A percentile compares a stretch with the other conserved stretches of the same genome.
These are phyloP conservation scores for Eupithecia insigniata DNA, from an alignment of 2,888 invertebrate genomes.

Conservation along the genomic window DNA sequence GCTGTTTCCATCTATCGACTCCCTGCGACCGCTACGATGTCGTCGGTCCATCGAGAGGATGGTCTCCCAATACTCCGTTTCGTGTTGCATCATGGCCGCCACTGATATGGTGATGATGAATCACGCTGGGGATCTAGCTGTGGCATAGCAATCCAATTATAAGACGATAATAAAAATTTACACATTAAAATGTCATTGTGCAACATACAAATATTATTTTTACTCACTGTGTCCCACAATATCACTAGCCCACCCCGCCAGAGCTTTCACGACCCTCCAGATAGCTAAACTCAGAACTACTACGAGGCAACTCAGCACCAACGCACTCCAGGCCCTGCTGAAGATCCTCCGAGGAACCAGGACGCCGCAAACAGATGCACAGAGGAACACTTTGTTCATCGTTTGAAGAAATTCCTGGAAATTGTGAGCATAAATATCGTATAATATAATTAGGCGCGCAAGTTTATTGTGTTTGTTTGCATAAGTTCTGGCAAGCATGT, in stretches of 20 bases:
- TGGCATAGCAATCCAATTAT: not conserved
- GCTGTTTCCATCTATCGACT: too few species aligned
- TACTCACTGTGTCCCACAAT: slow-evolving; percentile 60
- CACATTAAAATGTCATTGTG: not conserved
- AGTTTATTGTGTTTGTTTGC: not conserved
- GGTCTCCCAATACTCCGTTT: too few species aligned
- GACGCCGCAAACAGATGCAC: slow-evolving; percentile 59
- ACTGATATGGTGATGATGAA: too few species aligned
- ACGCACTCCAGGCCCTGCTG: slow-evolving; percentile 56
- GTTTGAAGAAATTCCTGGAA: slow-evolving; percentile 58
- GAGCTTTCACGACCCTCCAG: slow-evolving; percentile 64
- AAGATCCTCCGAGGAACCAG: slow-evolving; percentile 48
- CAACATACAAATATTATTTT: not conserved
- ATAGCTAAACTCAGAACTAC: slow-evolving; percentile 54
- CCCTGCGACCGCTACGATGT: too few species aligned
- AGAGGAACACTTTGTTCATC: slow-evolving; percentile 55
- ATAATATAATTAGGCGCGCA: not conserved
- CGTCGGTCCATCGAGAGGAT: too few species aligned
- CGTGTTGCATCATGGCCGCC: too few species aligned
- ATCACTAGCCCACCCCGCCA: slow-evolving; percentile 62
- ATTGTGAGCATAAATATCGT: not conserved
- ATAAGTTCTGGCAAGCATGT: not conserved
- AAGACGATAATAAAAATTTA: not conserved
- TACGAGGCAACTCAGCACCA: slow-evolving; percentile 51
- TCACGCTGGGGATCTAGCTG: not conserved